Base-by-base conservation (phyloP, 2,797 vertebrate genomes). In the Acipenser oxyrinchus region DNA sequence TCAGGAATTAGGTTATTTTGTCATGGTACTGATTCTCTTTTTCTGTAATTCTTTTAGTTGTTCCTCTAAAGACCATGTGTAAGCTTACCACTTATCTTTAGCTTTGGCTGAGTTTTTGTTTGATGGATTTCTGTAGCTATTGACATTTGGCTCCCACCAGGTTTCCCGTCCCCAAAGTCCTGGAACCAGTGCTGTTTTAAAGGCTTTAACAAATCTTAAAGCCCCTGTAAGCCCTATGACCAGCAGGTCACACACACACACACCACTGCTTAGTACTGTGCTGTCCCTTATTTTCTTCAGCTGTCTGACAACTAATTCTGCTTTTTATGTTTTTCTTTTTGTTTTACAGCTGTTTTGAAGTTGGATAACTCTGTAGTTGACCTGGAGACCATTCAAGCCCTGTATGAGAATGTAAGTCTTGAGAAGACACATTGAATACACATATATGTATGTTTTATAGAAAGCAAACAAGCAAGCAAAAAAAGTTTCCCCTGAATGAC, bases 351-450 rank as follows among this genome's bases (percentile, higher is more conserved):
- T 70, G 84, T 98, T 77, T 88, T 99, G 81, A 97, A 97, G 83
- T 83, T 99, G 90, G 96, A 99, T 84, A 95, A 97, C 81, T 93
- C 93, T 48, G 86, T 98, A 66, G 96, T 99, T 74, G 96, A 99
- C 78, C 83, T 97, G 80, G 96, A 99, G 85, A 99, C 96, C 0
- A 90, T 99, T 69, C 95, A 99, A 85, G 96, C 95, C 51, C 87
- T 99, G 10, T 99, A 93, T 83, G 95, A 99, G 85, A 99, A 98
- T 81, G 96, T 98, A 84, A 96, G 95, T 96, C 88, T 66, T 37
- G 23, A 37, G 23, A 37, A 37, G 15, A 18, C 15, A 18, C 1
- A 18, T 18, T 18, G 23, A 37, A 37, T 37, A 37, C 23, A 37
- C 23, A 37, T 3, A 37, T 37, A 37, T 37, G 23, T 37, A 37